Evolutionary conservation across 2,888 invertebrate genomes (phyloP), one percentile per base, ranked within the genome.

Genomic region (Amphipyra tragopoginis): DNA sequence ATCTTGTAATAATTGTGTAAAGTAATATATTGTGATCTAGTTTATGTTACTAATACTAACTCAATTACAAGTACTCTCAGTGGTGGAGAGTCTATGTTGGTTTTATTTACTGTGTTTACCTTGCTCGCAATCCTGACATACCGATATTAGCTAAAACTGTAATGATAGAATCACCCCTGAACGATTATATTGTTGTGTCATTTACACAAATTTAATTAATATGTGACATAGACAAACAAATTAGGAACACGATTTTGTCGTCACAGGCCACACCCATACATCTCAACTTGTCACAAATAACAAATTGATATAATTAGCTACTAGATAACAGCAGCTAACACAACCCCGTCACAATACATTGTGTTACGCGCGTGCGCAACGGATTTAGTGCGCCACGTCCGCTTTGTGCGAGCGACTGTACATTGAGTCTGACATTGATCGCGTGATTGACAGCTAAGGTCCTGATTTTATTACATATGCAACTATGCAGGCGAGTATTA

Each of bases 361-460:
- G 40, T 68, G n/a, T 3, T 26, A 53, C 42, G 67, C 71, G 75
- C 84, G 80, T 81, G 83, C 74, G 65, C 77, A 54, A 52, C 55
- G 74, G 82, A 79, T 80, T 82, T 71, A 71, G 58, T 64, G n/a
- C 11, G 45, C 38, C 45, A 56, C 44, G 72, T 75, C 47, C 59
- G 44, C 48, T 58, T 64, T 65, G 50, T 75, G 34, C 50, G 40
- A 56, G 54, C 57, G 59, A 58, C 51, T 62, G 51, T 59, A 62
- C 53, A 38, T 36, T 29, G 33, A 6, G 52, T 49, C 44, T 60
- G 75, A 72, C 74, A 79, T 74, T 75, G 67, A 72, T 70, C 54
- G 40, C 9, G 21, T 72, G 81, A 81, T 61, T 81, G 79, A 74
- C 81, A 72, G 48, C 15, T 48, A 71, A 79, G 79, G 79, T 72